Evolutionary conservation across 2,797 vertebrate genomes (phyloP).

Genomic region (Hypotaenidia philippensis): DNA sequence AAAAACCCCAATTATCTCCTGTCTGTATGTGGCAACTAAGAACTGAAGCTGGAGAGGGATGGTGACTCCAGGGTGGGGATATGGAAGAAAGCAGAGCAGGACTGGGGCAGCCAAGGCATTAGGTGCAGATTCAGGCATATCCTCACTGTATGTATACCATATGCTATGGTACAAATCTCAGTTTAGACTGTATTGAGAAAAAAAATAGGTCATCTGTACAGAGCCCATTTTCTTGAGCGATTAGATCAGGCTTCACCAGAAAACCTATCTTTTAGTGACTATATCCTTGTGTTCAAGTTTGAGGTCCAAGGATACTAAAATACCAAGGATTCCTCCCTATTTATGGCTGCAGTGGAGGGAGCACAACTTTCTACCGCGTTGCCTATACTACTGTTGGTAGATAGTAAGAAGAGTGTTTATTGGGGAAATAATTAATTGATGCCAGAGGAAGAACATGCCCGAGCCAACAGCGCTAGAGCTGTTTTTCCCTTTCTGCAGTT

Average conservation of each 20-base stretch:
- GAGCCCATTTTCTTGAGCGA: not conserved
- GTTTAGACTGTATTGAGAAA: not conserved
- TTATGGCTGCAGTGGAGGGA: not conserved
- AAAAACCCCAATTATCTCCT: not conserved
- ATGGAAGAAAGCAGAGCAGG: not conserved
- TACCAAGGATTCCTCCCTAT: not conserved
- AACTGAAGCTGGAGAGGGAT: not conserved
- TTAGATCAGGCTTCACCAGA: not conserved
- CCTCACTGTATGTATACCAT: too few relatives aligned
- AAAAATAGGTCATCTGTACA: too few relatives aligned
- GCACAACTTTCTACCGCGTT: not conserved
- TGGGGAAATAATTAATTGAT: not conserved
- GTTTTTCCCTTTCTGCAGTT: conserved; percentile 12
- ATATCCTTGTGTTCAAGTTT: not conserved
- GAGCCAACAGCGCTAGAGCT: not conserved
- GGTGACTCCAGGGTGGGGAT: not conserved
- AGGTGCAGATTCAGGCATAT: not conserved
- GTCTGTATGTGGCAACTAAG: not conserved
- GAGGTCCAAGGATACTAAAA: not conserved
- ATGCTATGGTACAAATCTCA: not conserved
- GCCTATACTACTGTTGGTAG: not conserved
- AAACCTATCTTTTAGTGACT: not conserved
- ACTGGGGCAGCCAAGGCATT: accelerated
- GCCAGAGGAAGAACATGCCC: not conserved
- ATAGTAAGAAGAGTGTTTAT: not conserved